Conservation (phyloP, 2,113 vertebrate genomes). For the Trichomycterus rosablanca region DNA sequence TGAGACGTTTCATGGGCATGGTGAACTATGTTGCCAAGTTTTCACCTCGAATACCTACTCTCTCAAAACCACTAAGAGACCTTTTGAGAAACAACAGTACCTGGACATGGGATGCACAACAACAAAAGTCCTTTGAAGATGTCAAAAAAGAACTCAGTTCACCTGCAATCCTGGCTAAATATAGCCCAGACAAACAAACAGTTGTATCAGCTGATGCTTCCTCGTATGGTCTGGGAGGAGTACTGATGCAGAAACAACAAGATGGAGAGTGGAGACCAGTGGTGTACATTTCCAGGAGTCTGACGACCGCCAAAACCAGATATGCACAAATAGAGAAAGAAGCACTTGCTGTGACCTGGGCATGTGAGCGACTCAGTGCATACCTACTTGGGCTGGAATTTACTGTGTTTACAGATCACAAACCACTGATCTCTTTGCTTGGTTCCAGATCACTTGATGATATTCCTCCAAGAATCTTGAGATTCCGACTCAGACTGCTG, state of each 20-base stretch:
- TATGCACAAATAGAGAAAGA: background rate
- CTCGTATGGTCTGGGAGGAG: background rate
- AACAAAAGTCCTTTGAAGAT: background rate
- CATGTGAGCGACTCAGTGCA: no score
- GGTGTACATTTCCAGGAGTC: background rate
- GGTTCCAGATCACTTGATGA: background rate
- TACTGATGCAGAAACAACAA: background rate
- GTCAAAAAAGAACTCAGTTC: background rate
- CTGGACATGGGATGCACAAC: conserved; percentile 1
- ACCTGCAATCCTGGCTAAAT: background rate
- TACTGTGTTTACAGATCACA: background rate
- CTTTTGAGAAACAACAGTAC: background rate
- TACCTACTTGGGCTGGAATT: background rate
- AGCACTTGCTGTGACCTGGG: background rate
- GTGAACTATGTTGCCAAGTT: background rate
- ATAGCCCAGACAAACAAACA: background rate
- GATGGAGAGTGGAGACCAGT: background rate
- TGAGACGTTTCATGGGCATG: background rate
- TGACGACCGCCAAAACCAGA: background rate
- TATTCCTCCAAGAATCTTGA: background rate
- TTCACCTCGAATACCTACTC: background rate
- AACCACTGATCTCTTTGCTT: background rate
- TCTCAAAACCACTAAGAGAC: background rate
- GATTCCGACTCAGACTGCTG: background rate
- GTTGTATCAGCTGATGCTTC: no score